These are phyloP conservation scores for Stegophylla sp. DNA, from an alignment of 2,888 invertebrate species.

Conservation along the genomic window DNA sequence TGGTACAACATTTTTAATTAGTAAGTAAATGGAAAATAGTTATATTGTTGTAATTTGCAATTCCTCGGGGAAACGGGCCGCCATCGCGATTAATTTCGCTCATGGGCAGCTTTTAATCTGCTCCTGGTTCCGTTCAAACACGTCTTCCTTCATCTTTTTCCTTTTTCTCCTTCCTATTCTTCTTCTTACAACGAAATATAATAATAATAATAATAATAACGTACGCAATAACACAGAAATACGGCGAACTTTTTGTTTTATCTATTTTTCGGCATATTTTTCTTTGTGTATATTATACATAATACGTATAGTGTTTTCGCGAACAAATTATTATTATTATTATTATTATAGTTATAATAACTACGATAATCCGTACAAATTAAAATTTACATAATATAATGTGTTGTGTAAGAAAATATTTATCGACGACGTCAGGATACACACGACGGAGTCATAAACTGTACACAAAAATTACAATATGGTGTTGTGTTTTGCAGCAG, in stretches of 20 bases:
- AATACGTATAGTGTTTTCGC: too few species aligned
- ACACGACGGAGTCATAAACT: too few species aligned
- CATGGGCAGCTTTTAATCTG: constrained; percentile 38
- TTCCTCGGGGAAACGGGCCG: constrained; percentile 5
- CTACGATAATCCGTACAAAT: not conserved
- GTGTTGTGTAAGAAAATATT: constrained; percentile 10
- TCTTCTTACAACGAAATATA: constrained; percentile 3
- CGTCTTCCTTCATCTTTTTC: too few species aligned
- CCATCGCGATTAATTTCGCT: constrained; percentile 48
- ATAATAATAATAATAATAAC: not conserved
- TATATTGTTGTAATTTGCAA: constrained; percentile 40
- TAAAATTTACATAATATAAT: constrained; percentile 16
- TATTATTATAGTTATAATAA: not conserved
- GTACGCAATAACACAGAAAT: constrained; percentile 3
- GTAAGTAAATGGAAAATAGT: constrained; percentile 51
- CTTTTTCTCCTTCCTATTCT: too few species aligned
- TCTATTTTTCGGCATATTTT: too few species aligned
- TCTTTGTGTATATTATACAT: too few species aligned
- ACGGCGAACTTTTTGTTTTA: not conserved
- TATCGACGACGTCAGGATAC: not conserved
- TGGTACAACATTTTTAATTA: constrained; percentile 51
- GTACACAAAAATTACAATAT: too few species aligned
- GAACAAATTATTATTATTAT: not conserved
- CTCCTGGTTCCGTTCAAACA: constrained; percentile 9
- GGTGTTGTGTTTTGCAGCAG: too few species aligned